Evolutionary conservation across 2,113 vertebrate genomes (phyloP).

Genomic region (Ploceus nigricollis): DNA sequence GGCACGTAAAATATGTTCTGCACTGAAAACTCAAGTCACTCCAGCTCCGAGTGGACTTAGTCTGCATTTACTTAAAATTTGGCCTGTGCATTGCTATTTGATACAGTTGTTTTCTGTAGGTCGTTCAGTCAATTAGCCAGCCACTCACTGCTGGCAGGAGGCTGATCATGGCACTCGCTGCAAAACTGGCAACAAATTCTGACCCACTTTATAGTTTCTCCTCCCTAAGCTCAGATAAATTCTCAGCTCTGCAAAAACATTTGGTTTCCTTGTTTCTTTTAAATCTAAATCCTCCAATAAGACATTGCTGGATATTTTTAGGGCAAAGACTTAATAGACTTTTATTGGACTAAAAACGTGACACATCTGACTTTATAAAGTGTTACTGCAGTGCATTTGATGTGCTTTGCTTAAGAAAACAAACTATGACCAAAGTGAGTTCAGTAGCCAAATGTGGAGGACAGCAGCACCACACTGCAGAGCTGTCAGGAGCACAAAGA

Average conservation of each 20-base stretch:
- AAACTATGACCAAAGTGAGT: not conserved
- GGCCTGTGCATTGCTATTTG: not conserved
- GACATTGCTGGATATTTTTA: not conserved
- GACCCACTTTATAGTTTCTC: not conserved
- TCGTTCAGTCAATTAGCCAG: constrained; percentile 16
- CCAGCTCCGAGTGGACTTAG: not conserved
- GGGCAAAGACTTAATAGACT: not conserved
- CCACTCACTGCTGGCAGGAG: constrained; percentile 10
- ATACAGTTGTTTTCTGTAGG: constrained; percentile 28
- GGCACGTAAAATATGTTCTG: not conserved
- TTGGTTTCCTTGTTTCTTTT: not conserved
- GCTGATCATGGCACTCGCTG: not conserved
- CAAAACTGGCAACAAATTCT: constrained; percentile 2
- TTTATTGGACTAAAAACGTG: not conserved
- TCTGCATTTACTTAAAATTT: constrained; percentile 50
- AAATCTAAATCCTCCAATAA: not conserved
- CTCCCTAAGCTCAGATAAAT: constrained; percentile 19
- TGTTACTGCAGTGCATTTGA: not conserved
- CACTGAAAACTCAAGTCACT: not conserved
- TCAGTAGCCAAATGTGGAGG: not conserved
- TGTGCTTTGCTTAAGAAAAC: not conserved
- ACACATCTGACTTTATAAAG: not conserved
- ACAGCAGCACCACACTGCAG: not conserved
- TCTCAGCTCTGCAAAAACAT: not conserved
- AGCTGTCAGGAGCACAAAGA: not conserved